Percentiles rank a stretch among this genome's conserved stretches.
Conservation (phyloP, 2,888 invertebrate genomes). For the Pachycephus smyrnensis region DNA sequence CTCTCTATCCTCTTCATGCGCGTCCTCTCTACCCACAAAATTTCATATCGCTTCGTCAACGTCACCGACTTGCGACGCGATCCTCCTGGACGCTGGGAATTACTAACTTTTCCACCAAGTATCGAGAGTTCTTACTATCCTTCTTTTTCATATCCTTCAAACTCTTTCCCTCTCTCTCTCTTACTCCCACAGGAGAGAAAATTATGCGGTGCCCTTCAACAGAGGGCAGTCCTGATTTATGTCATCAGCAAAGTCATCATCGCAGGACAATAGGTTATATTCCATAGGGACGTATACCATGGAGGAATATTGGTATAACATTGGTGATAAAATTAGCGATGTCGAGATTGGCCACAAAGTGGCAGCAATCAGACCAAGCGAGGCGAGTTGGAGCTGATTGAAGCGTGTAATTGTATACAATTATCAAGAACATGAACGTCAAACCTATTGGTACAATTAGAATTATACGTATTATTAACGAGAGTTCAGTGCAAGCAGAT, state of each 20-base stretch:
- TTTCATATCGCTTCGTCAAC: not conserved
- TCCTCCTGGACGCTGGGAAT: not conserved
- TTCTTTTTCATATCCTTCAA: not conserved
- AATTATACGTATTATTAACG: not conserved
- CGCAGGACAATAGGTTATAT: not conserved
- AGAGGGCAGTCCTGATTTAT: not conserved
- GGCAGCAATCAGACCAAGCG: not conserved
- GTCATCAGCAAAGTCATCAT: not conserved
- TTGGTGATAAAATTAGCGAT: not conserved
- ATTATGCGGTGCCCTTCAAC: not conserved
- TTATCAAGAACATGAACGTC: not conserved
- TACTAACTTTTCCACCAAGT: not conserved
- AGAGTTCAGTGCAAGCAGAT: not conserved
- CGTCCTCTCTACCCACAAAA: not conserved
- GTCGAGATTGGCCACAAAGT: not conserved
- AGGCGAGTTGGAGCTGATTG: constrained; percentile 5
- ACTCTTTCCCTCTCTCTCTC: not conserved
- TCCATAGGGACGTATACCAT: not conserved
- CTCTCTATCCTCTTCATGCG: not conserved
- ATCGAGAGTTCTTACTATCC: not conserved
- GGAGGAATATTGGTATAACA: not conserved
- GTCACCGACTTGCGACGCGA: not conserved
- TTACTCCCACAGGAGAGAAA: not conserved
- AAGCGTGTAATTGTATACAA: not conserved
- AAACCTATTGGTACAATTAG: not conserved